These are phyloP conservation scores for Lepilemur septentrionalis DNA, from an alignment of 2,797 vertebrate species.

Conservation along the genomic window DNA sequence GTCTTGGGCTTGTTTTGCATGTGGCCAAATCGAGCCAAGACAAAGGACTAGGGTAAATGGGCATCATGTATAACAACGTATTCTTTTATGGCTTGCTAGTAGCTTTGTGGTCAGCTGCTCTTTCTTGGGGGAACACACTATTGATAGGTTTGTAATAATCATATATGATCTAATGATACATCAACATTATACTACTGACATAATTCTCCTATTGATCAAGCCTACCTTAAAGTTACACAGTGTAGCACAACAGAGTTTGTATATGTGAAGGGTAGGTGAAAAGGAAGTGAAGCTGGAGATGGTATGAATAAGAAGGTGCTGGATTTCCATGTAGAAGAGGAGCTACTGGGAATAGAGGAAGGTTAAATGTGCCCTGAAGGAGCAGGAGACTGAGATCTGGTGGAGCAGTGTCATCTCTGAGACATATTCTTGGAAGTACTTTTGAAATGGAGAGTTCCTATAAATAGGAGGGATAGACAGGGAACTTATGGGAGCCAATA, in stretches of 20 bases:
- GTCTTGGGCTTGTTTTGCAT: neutral
- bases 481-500: neutral
- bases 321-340: neutral
- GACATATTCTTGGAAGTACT: conserved; percentile 5
- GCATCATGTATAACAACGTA: neutral
- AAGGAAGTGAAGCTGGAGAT: neutral
- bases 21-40: neutral
- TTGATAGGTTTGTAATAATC: neutral
- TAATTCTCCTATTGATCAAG: neutral
- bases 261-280: neutral
- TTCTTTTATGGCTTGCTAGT: neutral
- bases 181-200: neutral
- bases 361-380: neutral
- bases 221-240: neutral
- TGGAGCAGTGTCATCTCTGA: neutral
- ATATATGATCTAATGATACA: neutral
- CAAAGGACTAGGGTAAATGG: neutral
- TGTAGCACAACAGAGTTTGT: neutral
- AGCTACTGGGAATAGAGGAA: too few relatives aligned
- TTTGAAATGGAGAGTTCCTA: neutral
- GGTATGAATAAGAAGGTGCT: neutral
- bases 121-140: neutral
- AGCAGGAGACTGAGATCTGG: neutral
- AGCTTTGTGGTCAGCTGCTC: neutral
- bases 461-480: neutral